Base-by-base conservation (phyloP, 92 coral and sea anemone species). In the Chrysogorgia sp. region DNA sequence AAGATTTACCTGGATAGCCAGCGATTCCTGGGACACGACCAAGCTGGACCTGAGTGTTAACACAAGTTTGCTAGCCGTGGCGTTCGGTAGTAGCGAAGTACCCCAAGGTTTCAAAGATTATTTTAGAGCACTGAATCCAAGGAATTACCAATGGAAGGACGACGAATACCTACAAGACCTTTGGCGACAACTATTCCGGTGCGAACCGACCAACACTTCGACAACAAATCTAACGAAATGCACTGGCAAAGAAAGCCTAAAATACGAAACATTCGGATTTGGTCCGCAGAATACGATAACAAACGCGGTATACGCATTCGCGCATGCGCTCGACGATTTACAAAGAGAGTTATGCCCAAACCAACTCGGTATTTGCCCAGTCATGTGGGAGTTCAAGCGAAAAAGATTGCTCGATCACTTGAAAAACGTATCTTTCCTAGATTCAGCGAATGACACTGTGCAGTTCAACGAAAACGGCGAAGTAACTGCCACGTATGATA, bases 231-330 rank as follows among this genome's bases (percentile, higher is more conserved):
- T 57, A 57, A 30, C 29, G 2, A 57, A 13, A 23, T 57, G 63
- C 17, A 57, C 31, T 29, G 63, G 63, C 7, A 57, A 57, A 23
- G 63, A 57, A 23, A 57, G 17, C 17, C 63, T 57, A 6, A 8
- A 6, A 23, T 7, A 57, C 13, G 32, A 9, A 24, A 69, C 81
- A 55, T 61, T 90, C 63, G 88, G 83, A 52, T 82, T 92, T 74
- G 90, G 92, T n/a, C 88, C 96, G 2, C 89, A 83, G 34, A 88
- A 92, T 19, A 88, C 88, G 25, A 96, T 92, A 9, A 80, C 88
- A 33, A 92, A 92, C 81, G 92, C 97, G 66, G 92, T 92, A 43
- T 87, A 88, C 64, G 92, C 97, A 0, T 70, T 92, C 45, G 97
- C 97, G 47, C 88, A 92, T 60, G 96, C 97, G 35, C 90, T 92